Evolutionary conservation across 2,888 invertebrate genomes (phyloP).

Genomic region (Cephus sareptanus): DNA sequence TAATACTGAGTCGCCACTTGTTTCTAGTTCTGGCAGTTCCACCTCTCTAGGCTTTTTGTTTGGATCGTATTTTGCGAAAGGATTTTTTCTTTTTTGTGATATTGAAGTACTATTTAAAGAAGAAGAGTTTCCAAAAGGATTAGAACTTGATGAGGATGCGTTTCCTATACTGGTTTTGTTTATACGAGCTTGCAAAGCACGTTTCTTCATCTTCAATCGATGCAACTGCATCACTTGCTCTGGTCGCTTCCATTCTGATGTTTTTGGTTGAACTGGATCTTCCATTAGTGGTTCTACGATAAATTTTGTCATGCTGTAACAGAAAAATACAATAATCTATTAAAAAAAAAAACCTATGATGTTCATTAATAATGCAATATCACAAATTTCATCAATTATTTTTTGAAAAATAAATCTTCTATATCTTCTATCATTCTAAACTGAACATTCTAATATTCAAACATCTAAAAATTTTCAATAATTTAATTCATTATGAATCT

Average conservation of each 20-base stretch:
- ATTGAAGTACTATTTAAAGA: neutral
- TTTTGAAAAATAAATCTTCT: neutral
- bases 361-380: neutral
- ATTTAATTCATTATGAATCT: neutral
- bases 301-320: constrained; percentile 1
- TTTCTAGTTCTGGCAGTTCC: constrained; percentile 30
- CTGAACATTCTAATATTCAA: neutral
- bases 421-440: too few relatives aligned
- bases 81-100: constrained; percentile 80
- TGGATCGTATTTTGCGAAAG: constrained; percentile 74
- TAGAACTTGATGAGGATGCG: constrained; percentile 39
- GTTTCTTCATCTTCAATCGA: constrained; percentile 80
- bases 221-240: constrained; percentile 78
- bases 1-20: constrained; percentile 48
- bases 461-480: neutral
- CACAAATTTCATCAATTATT: neutral
- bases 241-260: constrained; percentile 68
- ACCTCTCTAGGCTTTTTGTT: constrained; percentile 44
- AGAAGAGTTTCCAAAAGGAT: constrained; percentile 1
- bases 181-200: constrained; percentile 79
- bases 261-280: constrained; percentile 22
- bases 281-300: constrained; percentile 21
- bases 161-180: constrained; percentile 57
- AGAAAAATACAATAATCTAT: neutral
- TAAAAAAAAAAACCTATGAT: neutral